Evolutionary conservation across 2,888 invertebrate genomes (phyloP), one percentile per base, ranked within the genome.

Genomic region (Carcina quercana): DNA sequence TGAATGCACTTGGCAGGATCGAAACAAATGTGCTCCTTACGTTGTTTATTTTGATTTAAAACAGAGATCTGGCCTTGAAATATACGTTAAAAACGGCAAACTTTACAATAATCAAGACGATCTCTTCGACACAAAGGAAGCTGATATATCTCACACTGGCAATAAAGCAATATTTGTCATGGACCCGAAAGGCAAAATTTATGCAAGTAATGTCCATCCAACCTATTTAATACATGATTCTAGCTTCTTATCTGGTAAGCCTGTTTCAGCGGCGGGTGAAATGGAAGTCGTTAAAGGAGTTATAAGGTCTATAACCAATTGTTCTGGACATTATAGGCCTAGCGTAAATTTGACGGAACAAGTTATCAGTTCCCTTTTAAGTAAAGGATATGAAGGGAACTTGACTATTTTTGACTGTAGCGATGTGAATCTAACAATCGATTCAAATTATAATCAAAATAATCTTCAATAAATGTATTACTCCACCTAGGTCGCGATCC

Each of bases 251-350:
- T 7, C 22, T 7, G 32, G 32, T 12, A 21, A 28, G 6, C 28
- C 27, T 5, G 25, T 25, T 25, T 7, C 25, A 25, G 25, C 25
- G 1, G 25, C 25, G 13, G 25, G 25, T 3, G 25, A 25, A 25
- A 25, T 25, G 7, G n/a, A 22, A 6, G 24, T 22, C 2, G 13
- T 13, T 12, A 10, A 28, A 7, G 32, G 32, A 22, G 32, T 15
- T 12, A 28, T 32, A n/a, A 22, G 15, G 5, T 11, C 5, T 5
- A 17, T 32, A 3, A 10, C 21, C n/a, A 28, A 15, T n/a, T 32
- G 32, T 11, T 32, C 32, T 10, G 32, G 32, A 1, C 32, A 32
- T 17, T 32, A 32, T n/a, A 10, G 32, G 14, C 32, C 21, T 3
- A 19, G 7, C 1, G 7, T 22, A n/a, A n/a, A 20, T 4, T 14